phyloP scores from a whole-genome alignment of 2,113 vertebrate genomes.

The Vireo altiloquus region DNA sequence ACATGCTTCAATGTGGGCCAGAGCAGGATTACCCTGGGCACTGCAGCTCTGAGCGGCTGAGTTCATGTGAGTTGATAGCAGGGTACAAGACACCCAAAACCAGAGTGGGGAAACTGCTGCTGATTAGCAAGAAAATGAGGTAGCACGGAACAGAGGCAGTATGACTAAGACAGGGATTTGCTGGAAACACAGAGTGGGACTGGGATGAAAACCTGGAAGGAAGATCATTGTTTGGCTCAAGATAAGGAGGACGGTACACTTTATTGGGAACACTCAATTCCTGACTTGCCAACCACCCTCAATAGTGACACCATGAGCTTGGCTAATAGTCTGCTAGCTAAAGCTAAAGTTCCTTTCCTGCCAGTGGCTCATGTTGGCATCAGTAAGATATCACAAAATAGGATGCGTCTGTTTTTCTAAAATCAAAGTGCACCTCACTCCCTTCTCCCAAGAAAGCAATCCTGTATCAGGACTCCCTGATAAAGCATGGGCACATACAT shows the following conservation, averaged over 20 bases:
- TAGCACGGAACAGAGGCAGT: neutral
- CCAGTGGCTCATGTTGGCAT: neutral
- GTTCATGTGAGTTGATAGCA: neutral
- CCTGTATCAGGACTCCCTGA: neutral
- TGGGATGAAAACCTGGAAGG: neutral
- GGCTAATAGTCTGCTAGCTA: neutral
- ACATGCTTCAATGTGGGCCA: neutral
- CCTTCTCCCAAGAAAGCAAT: neutral
- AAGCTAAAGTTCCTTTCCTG: neutral
- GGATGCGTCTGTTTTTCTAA: neutral
- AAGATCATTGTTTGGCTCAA: neutral
- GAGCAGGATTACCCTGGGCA: neutral
- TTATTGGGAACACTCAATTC: neutral
- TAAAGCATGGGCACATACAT: neutral
- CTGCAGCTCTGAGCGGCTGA: neutral
- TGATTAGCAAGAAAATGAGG: neutral
- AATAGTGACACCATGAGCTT: neutral
- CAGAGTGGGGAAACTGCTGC: neutral
- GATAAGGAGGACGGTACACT: neutral
- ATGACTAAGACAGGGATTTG: neutral
- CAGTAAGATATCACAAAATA: neutral
- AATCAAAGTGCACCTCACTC: neutral
- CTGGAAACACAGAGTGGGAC: neutral
- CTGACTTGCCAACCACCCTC: neutral
- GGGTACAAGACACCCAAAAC: neutral